Conservation (phyloP, 2,113 vertebrate genomes). For the Phalacrocorax brasilianus region DNA sequence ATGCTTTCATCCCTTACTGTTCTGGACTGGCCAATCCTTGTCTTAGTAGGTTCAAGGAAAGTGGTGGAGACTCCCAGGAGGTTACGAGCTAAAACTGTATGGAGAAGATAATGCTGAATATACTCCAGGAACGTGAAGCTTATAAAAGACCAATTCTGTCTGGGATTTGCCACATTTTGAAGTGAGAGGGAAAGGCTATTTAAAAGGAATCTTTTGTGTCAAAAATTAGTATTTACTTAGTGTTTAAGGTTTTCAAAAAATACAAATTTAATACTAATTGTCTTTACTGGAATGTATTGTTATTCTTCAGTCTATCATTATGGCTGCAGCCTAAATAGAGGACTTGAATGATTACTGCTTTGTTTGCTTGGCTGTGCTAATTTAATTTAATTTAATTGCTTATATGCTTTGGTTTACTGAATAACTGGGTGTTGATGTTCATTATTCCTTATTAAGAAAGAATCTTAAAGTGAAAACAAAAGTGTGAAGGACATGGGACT, state of each 20-base stretch:
- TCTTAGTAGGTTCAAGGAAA: not conserved
- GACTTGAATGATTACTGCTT: conserved; percentile 66
- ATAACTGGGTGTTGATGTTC: conserved; percentile 74
- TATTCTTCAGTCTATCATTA: conserved; percentile 50
- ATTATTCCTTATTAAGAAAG: conserved; percentile 74
- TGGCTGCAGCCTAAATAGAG: conserved; percentile 56
- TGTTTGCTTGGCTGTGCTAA: conserved; percentile 75
- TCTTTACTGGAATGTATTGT: conserved; percentile 55
- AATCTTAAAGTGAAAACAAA: conserved; percentile 66
- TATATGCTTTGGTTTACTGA: conserved; percentile 75
- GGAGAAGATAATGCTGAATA: conserved; percentile 30
- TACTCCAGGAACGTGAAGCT: not conserved
- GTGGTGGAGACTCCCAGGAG: conserved; percentile 4
- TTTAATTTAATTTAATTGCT: conserved; percentile 77
- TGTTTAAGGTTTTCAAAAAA: conserved; percentile 42
- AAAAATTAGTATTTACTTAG: conserved; percentile 14
- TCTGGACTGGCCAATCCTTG: conserved; percentile 24
- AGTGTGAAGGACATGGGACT: conserved; percentile 15
- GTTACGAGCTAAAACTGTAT: not conserved
- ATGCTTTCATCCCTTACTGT: conserved; percentile 50
- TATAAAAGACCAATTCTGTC: conserved; percentile 19
- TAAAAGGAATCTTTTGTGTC: not conserved
- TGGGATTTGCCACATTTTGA: conserved; percentile 36
- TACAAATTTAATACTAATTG: conserved; percentile 49
- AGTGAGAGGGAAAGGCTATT: not conserved